Percentiles rank a stretch among this genome's conserved stretches.
Evolutionary conservation across 2,797 vertebrate genomes (phyloP).

Genomic region (Enteromius thamalakanensis): DNA sequence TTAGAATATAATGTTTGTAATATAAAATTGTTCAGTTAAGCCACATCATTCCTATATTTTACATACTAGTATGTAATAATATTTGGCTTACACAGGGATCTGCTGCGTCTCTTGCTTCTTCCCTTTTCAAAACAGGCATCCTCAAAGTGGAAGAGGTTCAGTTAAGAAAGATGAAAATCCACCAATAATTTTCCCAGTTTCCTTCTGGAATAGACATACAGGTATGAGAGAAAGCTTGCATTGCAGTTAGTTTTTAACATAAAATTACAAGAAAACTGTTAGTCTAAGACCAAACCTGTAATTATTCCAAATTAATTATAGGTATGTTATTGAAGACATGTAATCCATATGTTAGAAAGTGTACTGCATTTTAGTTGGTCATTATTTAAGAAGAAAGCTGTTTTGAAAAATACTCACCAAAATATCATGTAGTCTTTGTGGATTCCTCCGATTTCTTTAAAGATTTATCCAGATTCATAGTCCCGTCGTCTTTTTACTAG

Average conservation of each 20-base stretch:
- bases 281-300: background rate
- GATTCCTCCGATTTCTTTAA: constrained; percentile 49
- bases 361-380: background rate
- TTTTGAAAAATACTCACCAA: constrained; percentile 67
- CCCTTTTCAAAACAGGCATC: constrained; percentile 84
- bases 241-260: background rate
- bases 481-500: constrained; percentile 15
- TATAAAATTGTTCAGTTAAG: background rate
- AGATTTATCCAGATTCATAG: constrained; percentile 55
- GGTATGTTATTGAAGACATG: background rate
- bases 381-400: background rate
- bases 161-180: constrained; percentile 48
- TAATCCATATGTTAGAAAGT: background rate
- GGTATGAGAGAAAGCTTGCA: background rate
- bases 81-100: constrained; percentile 68
- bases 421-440: constrained; percentile 23
- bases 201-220: constrained; percentile 58
- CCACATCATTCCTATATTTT: background rate
- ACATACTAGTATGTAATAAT: background rate
- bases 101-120: constrained; percentile 65
- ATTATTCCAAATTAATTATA: background rate
- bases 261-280: background rate
- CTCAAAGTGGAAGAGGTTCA: constrained; percentile 55
- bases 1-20: background rate
- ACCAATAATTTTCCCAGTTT: constrained; percentile 30